These are phyloP conservation scores for Staurois parvus DNA, from an alignment of 2,797 vertebrate species.

Conservation along the genomic window DNA sequence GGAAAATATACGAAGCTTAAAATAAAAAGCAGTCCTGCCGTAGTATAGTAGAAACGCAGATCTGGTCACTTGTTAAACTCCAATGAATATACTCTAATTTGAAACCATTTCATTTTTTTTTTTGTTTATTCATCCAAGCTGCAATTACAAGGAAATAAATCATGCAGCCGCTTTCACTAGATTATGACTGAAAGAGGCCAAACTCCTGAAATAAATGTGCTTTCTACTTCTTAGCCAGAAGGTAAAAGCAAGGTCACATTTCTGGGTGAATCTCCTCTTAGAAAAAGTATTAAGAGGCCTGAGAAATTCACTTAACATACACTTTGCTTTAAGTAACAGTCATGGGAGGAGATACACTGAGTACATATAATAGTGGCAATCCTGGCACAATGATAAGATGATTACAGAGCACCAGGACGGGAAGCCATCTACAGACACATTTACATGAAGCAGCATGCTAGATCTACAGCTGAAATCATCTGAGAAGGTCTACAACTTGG, in stretches of 20 bases:
- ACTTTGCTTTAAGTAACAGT: slow-evolving; percentile 1
- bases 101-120: slow-evolving; percentile 10
- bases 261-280: slow-evolving; percentile 43
- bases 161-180: slow-evolving; percentile 17
- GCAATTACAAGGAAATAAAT: slow-evolving; percentile 42
- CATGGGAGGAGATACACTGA: neutral
- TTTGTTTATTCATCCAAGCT: slow-evolving; percentile 41
- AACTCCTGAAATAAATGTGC: slow-evolving; percentile 56
- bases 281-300: slow-evolving; percentile 42
- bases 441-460: neutral
- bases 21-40: neutral
- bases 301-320: slow-evolving; percentile 11
- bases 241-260: slow-evolving; percentile 56
- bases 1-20: neutral
- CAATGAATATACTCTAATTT: slow-evolving; percentile 11
- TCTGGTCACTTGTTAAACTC: slow-evolving; percentile 33
- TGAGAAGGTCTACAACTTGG: neutral
- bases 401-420: neutral
- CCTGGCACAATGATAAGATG: neutral
- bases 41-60: neutral
- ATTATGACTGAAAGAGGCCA: slow-evolving; percentile 54
- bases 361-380: neutral
- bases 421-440: neutral
- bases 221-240: slow-evolving; percentile 50
- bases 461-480: neutral